Conservation (phyloP, 2,888 invertebrate genomes). For the Cataglyphis livida region DNA sequence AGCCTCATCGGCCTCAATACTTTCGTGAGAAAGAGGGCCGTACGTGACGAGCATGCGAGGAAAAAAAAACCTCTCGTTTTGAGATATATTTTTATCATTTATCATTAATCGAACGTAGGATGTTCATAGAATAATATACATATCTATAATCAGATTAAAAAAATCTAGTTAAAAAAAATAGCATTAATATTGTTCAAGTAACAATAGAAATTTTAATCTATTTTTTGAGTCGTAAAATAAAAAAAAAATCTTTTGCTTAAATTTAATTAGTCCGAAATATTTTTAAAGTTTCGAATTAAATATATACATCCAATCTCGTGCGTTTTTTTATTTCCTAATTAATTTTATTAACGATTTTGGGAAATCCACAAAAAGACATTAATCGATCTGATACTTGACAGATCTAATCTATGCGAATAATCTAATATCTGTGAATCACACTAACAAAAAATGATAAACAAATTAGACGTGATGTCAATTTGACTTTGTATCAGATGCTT, state of each 20-base stretch:
- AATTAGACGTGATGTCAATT: constrained; percentile 35
- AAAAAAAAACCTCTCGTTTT: constrained; percentile 48
- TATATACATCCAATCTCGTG: background rate
- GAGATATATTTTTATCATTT: constrained; percentile 21
- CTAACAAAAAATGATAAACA: constrained; percentile 18
- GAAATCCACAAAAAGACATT: background rate
- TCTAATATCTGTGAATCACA: constrained; percentile 9
- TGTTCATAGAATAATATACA: background rate
- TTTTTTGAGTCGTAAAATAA: background rate
- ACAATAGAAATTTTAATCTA: background rate
- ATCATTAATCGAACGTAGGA: constrained; percentile 7
- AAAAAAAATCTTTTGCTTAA: background rate
- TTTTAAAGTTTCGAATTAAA: constrained; percentile 4
- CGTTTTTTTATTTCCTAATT: background rate
- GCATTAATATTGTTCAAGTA: background rate
- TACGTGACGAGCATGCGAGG: constrained; percentile 67
- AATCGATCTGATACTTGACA: background rate
- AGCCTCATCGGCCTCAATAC: constrained; percentile 66
- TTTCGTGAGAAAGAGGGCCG: constrained; percentile 59
- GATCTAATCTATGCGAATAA: background rate
- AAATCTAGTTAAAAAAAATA: background rate
- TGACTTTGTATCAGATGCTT: constrained; percentile 22
- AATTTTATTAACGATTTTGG: background rate
- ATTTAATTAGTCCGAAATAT: background rate
- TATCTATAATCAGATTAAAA: background rate